Conservation (phyloP, 2,113 vertebrate genomes). For the Muntiacus reevesi region DNA sequence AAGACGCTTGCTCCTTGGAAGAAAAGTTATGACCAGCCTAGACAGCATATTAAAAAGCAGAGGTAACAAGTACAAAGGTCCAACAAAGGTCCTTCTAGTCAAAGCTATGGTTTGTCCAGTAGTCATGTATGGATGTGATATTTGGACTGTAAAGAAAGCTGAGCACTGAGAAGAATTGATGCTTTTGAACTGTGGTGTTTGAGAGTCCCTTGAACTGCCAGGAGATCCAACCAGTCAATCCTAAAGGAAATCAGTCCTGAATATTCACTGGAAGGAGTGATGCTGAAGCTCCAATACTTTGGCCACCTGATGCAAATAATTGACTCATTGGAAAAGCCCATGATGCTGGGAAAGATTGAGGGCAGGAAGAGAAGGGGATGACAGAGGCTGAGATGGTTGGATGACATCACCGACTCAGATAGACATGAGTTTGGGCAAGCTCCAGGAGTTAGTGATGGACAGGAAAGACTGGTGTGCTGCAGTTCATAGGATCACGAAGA, state of each 20-base stretch:
- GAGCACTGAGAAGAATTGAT: background rate
- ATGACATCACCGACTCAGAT: background rate
- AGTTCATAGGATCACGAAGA: fast-evolving
- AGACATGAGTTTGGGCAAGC: background rate
- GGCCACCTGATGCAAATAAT: background rate
- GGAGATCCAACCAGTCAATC: background rate
- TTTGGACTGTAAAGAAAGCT: background rate
- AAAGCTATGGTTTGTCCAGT: background rate
- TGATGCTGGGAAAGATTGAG: background rate
- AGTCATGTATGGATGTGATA: background rate
- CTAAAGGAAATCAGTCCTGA: background rate
- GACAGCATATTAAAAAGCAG: background rate
- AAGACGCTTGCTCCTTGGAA: background rate
- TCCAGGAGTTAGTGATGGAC: background rate
- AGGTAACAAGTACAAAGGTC: background rate
- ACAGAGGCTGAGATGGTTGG: background rate
- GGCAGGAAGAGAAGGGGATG: background rate
- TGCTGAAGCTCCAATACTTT: background rate
- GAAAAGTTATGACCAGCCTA: background rate
- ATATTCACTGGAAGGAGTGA: background rate
- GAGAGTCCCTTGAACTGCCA: background rate
- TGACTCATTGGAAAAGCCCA: background rate
- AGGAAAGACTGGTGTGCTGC: background rate
- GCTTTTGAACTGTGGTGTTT: background rate
- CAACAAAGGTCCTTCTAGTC: background rate